Base-by-base conservation (phyloP, 2,113 vertebrate genomes). In the Syngnathoides biaculeatus region DNA sequence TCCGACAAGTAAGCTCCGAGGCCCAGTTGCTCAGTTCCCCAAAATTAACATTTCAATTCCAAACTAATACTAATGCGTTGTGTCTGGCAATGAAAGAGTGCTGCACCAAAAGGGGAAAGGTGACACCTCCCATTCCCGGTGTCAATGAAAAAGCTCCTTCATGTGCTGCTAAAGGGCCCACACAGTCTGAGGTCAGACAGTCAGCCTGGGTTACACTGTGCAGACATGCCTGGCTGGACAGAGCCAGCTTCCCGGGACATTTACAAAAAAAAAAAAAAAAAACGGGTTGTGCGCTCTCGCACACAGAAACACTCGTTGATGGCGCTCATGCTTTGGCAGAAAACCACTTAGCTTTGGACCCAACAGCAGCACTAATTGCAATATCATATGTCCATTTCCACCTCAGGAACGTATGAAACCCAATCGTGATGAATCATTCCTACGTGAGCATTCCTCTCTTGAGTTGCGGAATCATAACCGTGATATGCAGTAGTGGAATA, bases 31-130 rank as follows among this genome's bases (percentile, higher is more conserved):
- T 78, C 84, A 75, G 94, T 94, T 94, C 91, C 94, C 91, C 91
- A 91, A 93, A 96, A 97, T 98, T 96, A 95, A 95, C 95, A 97
- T 98, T 95, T 98, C 94, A 96, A 96, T 96, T 96, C 94, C 95
- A 93, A 95, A 93, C 92, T 92, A 93, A 94, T 96, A 96, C 95
- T 94, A 95, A 96, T 90, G 92, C 95, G 95, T 96, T 95, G 95
- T 95, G 91, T 91, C 89, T 91, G 93, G 86, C 85, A 90, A 55
- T 93, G 93, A 94, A 93, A 92, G 91, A 93, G 91, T 92, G 90
- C 88, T 88, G 92, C 89, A 87, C 82, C 78, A 76, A 86, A 87
- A 87, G 95, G 93, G 88, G 95, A 93, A 97, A 97, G 93, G 92
- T 87, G 94, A 95, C 95, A 95, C 91, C 92, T 92, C 87, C 92